Base-by-base conservation (phyloP, 2,888 invertebrate species). In the Sialis fuliginosa region DNA sequence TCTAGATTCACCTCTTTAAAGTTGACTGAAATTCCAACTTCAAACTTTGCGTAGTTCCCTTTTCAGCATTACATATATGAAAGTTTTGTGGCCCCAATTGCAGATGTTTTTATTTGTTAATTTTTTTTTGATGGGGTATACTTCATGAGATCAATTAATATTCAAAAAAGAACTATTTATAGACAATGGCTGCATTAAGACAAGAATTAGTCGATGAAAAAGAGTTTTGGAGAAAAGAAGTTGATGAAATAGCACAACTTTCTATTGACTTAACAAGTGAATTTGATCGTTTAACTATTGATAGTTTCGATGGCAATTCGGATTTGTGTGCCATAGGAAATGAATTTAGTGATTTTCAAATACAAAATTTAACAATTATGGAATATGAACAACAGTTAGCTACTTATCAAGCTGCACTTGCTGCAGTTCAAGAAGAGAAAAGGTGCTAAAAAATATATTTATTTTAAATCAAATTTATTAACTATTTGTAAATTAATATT, bases 181-280 rank as follows among this genome's bases (percentile, higher is more conserved):
- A 46, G n/a, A 54, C 59, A 2, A 60, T 66, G 51, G 49, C 49
- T 31, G 49, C 50, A 9, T 50, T 65, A 42, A 60, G 56, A 42
- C 51, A 57, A 42, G 56, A 60, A 48, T 42, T 66, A 34, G 55
- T 49, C 33, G 54, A 55, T 30, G 65, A 66, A 49, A 51, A 57
- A 35, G 55, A 56, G 45, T 51, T 59, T n/a, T 66, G 62, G 64
- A 57, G 55, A 45, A 59, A 57, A 42, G 62, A 65, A 50, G 56
- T 58, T 8, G 60, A 62, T 33, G 60, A 61, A 42, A 53, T 55
- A 39, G 5, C 44, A 32, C 53, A 55, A 48, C 13, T 50, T 5
- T 51, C 55, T 34, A 54, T 22, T 2, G 22, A 53, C 6, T 54
- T 56, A n/a, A 52, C 49, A 48, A 52, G 48, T 13, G 54, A 57